Percentiles rank a stretch among this genome's conserved stretches.
Evolutionary conservation across 1,140 invertebrate genomes (phyloP).

Genomic region (Platyura marginata): DNA sequence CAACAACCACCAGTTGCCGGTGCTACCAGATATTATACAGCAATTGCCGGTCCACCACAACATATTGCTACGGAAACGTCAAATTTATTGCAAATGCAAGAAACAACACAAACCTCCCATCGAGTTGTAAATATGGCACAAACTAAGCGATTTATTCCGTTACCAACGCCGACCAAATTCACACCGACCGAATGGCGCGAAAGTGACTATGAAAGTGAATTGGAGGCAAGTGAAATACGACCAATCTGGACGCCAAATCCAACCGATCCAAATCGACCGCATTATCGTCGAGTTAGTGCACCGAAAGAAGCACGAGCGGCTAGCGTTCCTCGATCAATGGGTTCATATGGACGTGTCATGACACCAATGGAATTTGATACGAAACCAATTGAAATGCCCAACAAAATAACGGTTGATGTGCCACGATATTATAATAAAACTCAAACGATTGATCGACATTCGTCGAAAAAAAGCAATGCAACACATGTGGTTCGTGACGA

Average conservation of each 20-base stretch:
- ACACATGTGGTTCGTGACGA: slow-evolving; percentile 11
- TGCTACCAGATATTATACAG: slow-evolving; percentile 30
- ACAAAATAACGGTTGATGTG: slow-evolving; percentile 15
- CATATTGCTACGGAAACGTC: slow-evolving; percentile 42
- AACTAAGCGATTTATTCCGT: slow-evolving; percentile 40
- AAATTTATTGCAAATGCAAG: slow-evolving; percentile 45
- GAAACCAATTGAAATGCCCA: slow-evolving; percentile 28
- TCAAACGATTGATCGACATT: slow-evolving; percentile 11
- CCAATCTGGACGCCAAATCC: slow-evolving; percentile 39
- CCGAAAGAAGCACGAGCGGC: slow-evolving; percentile 25
- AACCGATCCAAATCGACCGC: slow-evolving; percentile 32
- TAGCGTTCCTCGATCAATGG: slow-evolving; percentile 25
- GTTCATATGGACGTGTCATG: slow-evolving; percentile 27
- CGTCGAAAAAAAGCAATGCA: slow-evolving; percentile 24
- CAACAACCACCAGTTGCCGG: slow-evolving; percentile 33
- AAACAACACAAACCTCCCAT: slow-evolving; percentile 41
- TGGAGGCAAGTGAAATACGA: slow-evolving; percentile 35
- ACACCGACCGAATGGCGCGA: slow-evolving; percentile 43
- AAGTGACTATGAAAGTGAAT: slow-evolving; percentile 52
- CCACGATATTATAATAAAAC: slow-evolving; percentile 11
- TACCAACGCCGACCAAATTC: slow-evolving; percentile 43
- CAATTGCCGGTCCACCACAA: slow-evolving; percentile 30
- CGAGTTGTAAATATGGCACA: slow-evolving; percentile 46
- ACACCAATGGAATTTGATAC: slow-evolving; percentile 41
- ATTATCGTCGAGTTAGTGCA: slow-evolving; percentile 38